These are phyloP conservation scores for Phataginus tricuspis DNA, from an alignment of 2,797 vertebrate genomes.

Conservation along the genomic window DNA sequence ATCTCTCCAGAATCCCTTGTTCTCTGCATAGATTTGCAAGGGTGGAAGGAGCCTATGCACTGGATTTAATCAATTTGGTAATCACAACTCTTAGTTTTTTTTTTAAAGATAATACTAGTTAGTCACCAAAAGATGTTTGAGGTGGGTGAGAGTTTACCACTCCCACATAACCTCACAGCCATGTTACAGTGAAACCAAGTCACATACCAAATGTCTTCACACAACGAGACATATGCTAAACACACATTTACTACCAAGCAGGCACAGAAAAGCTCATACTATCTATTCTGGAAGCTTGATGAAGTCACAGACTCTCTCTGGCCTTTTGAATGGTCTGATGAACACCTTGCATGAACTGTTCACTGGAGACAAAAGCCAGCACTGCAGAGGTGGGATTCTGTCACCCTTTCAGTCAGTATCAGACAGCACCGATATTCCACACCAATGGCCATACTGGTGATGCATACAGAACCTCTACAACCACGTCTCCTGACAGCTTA, in stretches of 20 bases:
- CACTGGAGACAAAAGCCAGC: slow-evolving; percentile 41
- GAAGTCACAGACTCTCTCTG: slow-evolving; percentile 49
- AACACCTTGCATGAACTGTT: slow-evolving; percentile 6
- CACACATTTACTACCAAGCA: neutral
- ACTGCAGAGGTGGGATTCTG: slow-evolving; percentile 23
- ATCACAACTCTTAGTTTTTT: neutral
- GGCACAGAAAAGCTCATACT: neutral
- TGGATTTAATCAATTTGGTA: neutral
- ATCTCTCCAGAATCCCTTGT: neutral
- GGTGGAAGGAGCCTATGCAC: neutral
- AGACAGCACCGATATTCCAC: neutral
- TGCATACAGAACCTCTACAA: neutral
- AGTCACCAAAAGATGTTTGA: neutral
- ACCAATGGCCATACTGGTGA: fast-evolving
- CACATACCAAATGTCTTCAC: neutral
- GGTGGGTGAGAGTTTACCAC: neutral
- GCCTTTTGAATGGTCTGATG: neutral
- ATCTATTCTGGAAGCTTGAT: slow-evolving; percentile 40
- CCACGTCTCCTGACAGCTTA: neutral
- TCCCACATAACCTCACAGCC: neutral
- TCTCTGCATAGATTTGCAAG: neutral
- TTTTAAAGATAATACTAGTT: neutral
- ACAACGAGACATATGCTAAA: neutral
- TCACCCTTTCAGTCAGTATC: neutral
- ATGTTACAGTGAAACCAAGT: neutral